Base-by-base conservation (phyloP, 2,113 vertebrate species). In the Agapornis roseicollis region DNA sequence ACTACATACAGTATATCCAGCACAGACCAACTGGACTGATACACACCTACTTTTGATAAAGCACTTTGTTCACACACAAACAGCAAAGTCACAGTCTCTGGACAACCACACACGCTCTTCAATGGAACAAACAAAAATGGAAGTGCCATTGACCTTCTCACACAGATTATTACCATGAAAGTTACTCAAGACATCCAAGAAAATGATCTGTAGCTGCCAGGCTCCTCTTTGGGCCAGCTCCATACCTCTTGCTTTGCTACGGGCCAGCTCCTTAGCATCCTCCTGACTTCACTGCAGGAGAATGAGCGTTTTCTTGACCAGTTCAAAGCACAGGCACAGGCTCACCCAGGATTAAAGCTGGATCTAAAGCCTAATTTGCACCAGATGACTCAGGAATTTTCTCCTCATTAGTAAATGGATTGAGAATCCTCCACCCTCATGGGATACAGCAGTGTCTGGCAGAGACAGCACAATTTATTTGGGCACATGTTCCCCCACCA, bases 331-430 rank as follows among this genome's bases (percentile, higher is more conserved):
- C 3, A 69, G 53, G 24, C 63, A 41, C 11, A 7, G 70, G 31
- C 74, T 93, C 53, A 56, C 8, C 39, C 88, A 77, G 71, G 58
- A 37, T 6, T 69, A 74, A 81, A 82, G 49, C 70, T 49, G 70
- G 33, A 33, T 79, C 33, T 76, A 55, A 71, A 71, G 27, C 47
- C 47, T 88, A 82, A 91, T 90, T 89, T 80, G 74, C 49, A 93
- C 85, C 82, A 94, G 88, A 89, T 89, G 85, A 90, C 78, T 90
- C 63, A 7, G 49, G 92, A 89, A 91, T 97, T 73, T 91, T 77
- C 85, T 88, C 79, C 66, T 76, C 0, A 0, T 65, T 2, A 88
- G 27, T n/a, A 65, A 90, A 50, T 1, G n/a, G 28, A 56, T 0
- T 41, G 53, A 72, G 72, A 71, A 80, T 42, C 85, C 78, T 78